Evolutionary conservation across 2,113 vertebrate genomes (phyloP).

Genomic region (Nematolebias whitei): DNA sequence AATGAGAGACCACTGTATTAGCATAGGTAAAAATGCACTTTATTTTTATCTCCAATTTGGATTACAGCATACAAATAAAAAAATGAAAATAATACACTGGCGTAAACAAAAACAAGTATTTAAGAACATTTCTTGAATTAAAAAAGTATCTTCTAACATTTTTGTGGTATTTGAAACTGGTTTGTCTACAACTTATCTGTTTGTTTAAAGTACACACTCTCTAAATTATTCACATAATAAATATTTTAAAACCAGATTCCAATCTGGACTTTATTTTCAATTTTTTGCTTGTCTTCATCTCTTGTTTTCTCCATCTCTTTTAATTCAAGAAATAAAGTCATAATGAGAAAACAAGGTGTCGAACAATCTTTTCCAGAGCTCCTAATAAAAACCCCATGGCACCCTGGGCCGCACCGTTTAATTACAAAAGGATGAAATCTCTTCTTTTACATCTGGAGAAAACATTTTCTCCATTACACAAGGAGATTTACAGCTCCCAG

Average conservation of each 20-base stretch:
- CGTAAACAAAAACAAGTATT: constrained; percentile 59
- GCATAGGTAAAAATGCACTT: too few relatives aligned
- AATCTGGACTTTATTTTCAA: constrained; percentile 50
- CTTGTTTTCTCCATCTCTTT: constrained; percentile 66
- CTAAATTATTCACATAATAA: constrained; percentile 72
- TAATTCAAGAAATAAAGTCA: constrained; percentile 69
- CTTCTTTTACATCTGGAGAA: constrained; percentile 84
- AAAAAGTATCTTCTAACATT: constrained; percentile 48
- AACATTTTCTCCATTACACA: constrained; percentile 80
- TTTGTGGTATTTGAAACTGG: constrained; percentile 60
- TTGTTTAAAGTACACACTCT: constrained; percentile 55
- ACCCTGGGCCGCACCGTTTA: constrained; percentile 82
- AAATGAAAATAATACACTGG: constrained; percentile 16
- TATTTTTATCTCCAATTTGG: too few relatives aligned
- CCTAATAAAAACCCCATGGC: constrained; percentile 84
- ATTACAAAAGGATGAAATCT: constrained; percentile 87
- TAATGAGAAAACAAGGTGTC: constrained; percentile 87
- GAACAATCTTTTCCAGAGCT: constrained; percentile 82
- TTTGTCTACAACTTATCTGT: constrained; percentile 48
- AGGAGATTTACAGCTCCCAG: constrained; percentile 83
- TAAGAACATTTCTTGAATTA: constrained; percentile 62
- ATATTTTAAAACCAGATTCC: constrained; percentile 55
- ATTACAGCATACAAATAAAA: too few relatives aligned
- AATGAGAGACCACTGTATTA: too few relatives aligned
- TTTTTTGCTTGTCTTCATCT: constrained; percentile 59